Base-by-base conservation (phyloP, 2,113 vertebrate species). In the Semicossyphus pulcher region DNA sequence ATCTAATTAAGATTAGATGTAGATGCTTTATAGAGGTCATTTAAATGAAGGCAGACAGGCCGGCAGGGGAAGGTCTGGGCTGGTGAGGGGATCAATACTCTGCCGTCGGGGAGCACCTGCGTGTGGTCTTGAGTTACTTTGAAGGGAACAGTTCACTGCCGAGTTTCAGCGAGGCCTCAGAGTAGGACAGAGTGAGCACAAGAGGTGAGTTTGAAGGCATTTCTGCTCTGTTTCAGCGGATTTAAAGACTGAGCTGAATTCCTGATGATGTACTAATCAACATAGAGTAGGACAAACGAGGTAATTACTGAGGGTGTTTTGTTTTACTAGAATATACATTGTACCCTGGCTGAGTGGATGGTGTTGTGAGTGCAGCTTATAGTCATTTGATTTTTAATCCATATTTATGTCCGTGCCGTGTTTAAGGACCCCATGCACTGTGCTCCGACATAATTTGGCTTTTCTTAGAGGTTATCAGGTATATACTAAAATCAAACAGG, bases 1-100 rank as follows among this genome's bases (percentile, higher is more conserved):
- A 92, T 90, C 90, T 90, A 90, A 92, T 92, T 92, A 92, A 92
- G 90, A 92, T 91, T 75, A 88, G 90, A 90, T 91, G 90, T 89
- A 91, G 90, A 91, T 89, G 85, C 73, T 89, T 86, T 85, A 85
- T 85, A 80, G 86, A 86, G 87, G 89, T 88, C 84, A 72, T 86
- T 90, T 81, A 83, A 90, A 90, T 89, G 80, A 84, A 91, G 72
- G 78, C 66, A 58, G 84, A 78, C 76, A 31, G 66, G 58, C 58
- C 53, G 21, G 76, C 49, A 41, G 65, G 67, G 78, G 83, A 64
- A 76, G 54, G 87, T 76, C 58, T 73, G 44, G 65, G 39, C 57
- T 49, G 61, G 59, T 72, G 82, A 76, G 69, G 71, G 69, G 86
- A 92, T 90, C 89, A 53, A 90, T 90, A 76, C 5, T 36, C 34